Base-by-base conservation (phyloP, 2,797 vertebrate species). In the Eptatretus atami region DNA sequence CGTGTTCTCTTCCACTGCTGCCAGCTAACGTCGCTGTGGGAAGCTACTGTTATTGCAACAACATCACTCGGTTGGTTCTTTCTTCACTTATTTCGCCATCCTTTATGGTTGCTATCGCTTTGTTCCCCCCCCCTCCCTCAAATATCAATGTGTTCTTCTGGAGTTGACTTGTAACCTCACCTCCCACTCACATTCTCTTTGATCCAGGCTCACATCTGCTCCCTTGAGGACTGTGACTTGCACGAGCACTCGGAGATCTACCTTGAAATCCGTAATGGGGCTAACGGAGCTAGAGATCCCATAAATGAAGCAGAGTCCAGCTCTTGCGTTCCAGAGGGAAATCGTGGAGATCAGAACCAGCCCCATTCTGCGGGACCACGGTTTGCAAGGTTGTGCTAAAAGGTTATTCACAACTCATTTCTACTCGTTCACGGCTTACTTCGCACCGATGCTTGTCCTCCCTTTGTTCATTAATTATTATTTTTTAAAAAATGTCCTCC, bases 281-380 rank as follows among this genome's bases (percentile, higher is more conserved):
- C 88, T 0, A 68, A 83, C 0, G 77, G n/a, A 78, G 0, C 67
- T 86, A 65, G 90, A 98, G 74, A 98, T 98, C 65, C 83, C 83
- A 14, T 98, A 98, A n/a, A n/a, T 73, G 93, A 93, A 0, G 86
- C 87, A 1, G 88, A 95, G 65, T 88, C 90, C 1, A 88, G 90
- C 76, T 98, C 90, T n/a, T 95, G 90, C 88, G 93, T 98, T 75
- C 90, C 95, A 77, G 78, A 88, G 65, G 86, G 93, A 67, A 88
- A 90, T 67, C 75, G 90, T 54, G 88, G 88, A 53, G 79, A 84
- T 0, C 86, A 93, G 69, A 94, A 98, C 67, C 90, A 98, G 69
- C 88, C 88, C 19, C n/a, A 93, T 94, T 71, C 86, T 98, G 74
- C 76, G 79, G 74, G 90, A 98, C 68, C 90, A 98, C 53, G 83